These are phyloP conservation scores for Drosophila rubida DNA, from an alignment of 2,888 invertebrate species.

Conservation along the genomic window DNA sequence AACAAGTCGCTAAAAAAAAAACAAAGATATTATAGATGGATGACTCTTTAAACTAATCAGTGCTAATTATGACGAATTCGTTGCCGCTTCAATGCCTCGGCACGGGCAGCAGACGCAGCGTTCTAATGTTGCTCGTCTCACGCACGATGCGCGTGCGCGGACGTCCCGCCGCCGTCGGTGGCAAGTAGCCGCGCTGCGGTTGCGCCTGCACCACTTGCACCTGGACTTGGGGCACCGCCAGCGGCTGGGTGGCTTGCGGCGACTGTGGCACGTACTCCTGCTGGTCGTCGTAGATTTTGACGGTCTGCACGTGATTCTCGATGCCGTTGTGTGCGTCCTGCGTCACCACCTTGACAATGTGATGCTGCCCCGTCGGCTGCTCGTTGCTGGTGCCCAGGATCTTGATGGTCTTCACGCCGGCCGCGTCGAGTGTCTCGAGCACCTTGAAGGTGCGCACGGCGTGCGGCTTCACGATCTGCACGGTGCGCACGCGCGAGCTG, in stretches of 20 bases:
- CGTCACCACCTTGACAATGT: conserved; percentile 74
- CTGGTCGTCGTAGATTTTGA: conserved; percentile 79
- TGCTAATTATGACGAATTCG: conserved; percentile 42
- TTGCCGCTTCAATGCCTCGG: conserved; percentile 18
- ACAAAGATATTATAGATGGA: conserved; percentile 2
- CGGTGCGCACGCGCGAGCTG: conserved; percentile 76
- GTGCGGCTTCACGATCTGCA: conserved; percentile 77
- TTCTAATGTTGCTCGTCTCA: conserved; percentile 17
- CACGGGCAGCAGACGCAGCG: conserved; percentile 55
- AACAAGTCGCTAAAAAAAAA: conserved; percentile 29
- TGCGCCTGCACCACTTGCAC: neutral
- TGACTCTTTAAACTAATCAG: conserved; percentile 69
- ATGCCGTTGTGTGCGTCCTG: conserved; percentile 54
- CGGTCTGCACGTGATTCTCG: conserved; percentile 74
- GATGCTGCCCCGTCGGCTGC: conserved; percentile 77
- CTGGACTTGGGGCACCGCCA: too few species aligned
- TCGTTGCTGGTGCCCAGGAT: conserved; percentile 78
- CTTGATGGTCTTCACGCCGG: conserved; percentile 81
- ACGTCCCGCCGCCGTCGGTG: conserved; percentile 55
- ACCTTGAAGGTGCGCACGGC: conserved; percentile 77
- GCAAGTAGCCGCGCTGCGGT: conserved; percentile 46
- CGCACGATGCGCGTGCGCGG: conserved; percentile 54
- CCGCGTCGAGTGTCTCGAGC: conserved; percentile 73
- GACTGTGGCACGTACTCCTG: conserved; percentile 35
- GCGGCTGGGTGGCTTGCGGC: neutral